A percentile compares a stretch with the other conserved stretches of the same genome.
phyloP scores from a whole-genome alignment of 2,797 vertebrate genomes.

The Sebastolobus altivelis region DNA sequence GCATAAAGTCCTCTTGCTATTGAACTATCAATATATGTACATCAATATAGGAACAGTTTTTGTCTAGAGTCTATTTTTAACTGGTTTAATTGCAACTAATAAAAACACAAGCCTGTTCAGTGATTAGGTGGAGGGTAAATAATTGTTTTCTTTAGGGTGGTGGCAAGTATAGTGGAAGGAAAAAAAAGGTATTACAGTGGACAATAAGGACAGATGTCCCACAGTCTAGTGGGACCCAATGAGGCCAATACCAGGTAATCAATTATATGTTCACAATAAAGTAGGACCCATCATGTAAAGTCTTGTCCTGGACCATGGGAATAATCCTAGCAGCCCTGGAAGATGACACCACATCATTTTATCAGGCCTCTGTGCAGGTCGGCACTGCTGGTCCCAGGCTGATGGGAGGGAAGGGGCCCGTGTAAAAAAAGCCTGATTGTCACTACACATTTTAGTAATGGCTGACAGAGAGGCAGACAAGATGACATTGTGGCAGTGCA shows the following conservation, averaged over 20 bases:
- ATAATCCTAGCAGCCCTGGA: conserved; percentile 40
- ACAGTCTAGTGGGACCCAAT: conserved; percentile 35
- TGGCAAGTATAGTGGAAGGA: not conserved
- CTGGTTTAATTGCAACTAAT: not conserved
- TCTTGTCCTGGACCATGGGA: conserved; percentile 34
- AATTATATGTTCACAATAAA: conserved; percentile 56
- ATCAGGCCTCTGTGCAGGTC: conserved; percentile 58
- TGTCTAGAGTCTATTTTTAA: not conserved
- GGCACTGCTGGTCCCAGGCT: conserved; percentile 63
- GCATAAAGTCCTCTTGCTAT: not conserved
- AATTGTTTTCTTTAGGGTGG: not conserved
- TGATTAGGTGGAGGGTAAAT: not conserved
- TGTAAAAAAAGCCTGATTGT: conserved; percentile 80
- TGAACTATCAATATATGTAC: not conserved
- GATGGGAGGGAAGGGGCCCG: conserved; percentile 49
- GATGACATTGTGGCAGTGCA: conserved; percentile 87
- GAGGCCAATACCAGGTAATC: conserved; percentile 46
- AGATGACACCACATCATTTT: conserved; percentile 69
- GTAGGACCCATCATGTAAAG: conserved; percentile 43
- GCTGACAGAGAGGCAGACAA: conserved; percentile 83
- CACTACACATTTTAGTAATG: conserved; percentile 88
- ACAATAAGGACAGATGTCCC: conserved; percentile 48
- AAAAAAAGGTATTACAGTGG: not conserved
- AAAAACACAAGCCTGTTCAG: not conserved
- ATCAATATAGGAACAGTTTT: not conserved